These are phyloP conservation scores for Aleiodes testaceus DNA, from an alignment of 2,888 invertebrate genomes.

Conservation along the genomic window DNA sequence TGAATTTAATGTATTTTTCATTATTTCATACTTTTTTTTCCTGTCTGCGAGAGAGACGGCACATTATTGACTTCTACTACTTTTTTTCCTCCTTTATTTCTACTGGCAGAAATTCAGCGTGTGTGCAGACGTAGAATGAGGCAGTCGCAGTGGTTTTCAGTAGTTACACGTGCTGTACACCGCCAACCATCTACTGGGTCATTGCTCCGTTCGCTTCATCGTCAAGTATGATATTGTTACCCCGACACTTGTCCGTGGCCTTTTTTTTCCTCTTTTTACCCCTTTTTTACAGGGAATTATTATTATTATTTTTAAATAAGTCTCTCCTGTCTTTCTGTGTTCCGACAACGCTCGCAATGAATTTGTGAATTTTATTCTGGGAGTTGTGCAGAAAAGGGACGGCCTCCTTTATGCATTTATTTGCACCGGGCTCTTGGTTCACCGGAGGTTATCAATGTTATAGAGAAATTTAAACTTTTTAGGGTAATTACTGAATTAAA, in stretches of 20 bases:
- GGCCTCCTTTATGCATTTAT: too few relatives aligned
- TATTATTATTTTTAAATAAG: too few relatives aligned
- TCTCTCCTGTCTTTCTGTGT: too few relatives aligned
- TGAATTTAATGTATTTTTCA: neutral
- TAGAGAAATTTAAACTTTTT: too few relatives aligned
- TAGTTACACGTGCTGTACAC: constrained; percentile 66
- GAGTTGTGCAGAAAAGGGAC: too few relatives aligned
- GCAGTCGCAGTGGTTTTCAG: constrained; percentile 65
- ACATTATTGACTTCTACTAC: too few relatives aligned
- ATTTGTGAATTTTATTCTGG: too few relatives aligned
- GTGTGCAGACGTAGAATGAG: constrained; percentile 60
- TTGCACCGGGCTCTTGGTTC: too few relatives aligned
- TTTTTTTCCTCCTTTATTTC: constrained; percentile 14
- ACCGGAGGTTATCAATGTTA: too few relatives aligned
- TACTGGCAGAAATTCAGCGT: constrained; percentile 25
- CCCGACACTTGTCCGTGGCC: constrained; percentile 45
- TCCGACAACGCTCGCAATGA: too few relatives aligned
- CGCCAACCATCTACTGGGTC: constrained; percentile 62
- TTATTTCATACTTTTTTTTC: too few relatives aligned
- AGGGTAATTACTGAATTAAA: neutral
- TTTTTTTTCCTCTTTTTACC: constrained; percentile 25
- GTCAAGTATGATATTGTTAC: constrained; percentile 63
- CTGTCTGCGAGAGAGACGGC: too few relatives aligned
- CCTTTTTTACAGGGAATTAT: neutral
- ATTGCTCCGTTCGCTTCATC: constrained; percentile 61